These are phyloP conservation scores for Fabriciana adippe DNA, from an alignment of 2,888 invertebrate genomes.

Conservation along the genomic window DNA sequence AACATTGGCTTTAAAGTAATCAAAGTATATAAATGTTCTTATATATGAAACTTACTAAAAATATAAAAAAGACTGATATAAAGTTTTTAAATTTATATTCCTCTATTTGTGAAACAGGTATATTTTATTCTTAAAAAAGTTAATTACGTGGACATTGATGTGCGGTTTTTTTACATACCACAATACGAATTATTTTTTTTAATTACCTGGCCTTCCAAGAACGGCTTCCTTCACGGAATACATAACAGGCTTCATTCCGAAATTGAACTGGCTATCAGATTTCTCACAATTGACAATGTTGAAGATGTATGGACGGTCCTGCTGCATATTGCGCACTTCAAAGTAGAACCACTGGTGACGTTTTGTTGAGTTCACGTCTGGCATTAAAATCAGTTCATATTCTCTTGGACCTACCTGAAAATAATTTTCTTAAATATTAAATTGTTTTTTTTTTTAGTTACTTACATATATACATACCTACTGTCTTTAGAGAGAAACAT, in stretches of 20 bases:
- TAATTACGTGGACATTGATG: neutral
- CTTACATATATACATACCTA: neutral
- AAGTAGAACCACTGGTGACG: conserved; percentile 96
- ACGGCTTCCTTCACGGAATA: conserved; percentile 90
- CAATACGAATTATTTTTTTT: conserved; percentile 19
- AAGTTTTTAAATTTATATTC: neutral
- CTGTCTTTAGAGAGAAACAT: too few relatives aligned
- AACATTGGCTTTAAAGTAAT: too few relatives aligned
- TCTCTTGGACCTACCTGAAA: conserved; percentile 87
- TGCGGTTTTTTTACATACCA: neutral
- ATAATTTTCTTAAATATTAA: conserved; percentile 26
- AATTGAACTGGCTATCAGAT: conserved; percentile 92
- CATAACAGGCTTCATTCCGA: conserved; percentile 93
- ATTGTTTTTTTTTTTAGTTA: conserved; percentile 14
- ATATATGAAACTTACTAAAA: neutral
- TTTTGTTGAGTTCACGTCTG: conserved; percentile 90
- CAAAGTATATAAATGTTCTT: too few relatives aligned
- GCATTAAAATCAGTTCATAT: conserved; percentile 91
- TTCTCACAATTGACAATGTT: conserved; percentile 95
- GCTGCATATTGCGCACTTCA: conserved; percentile 90
- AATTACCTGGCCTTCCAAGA: conserved; percentile 73
- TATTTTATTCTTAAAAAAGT: neutral
- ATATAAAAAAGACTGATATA: neutral
- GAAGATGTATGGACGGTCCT: conserved; percentile 87
- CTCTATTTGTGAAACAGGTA: neutral